phyloP scores from a whole-genome alignment of 2,797 vertebrate genomes.

The Leucoraja ocellata region DNA sequence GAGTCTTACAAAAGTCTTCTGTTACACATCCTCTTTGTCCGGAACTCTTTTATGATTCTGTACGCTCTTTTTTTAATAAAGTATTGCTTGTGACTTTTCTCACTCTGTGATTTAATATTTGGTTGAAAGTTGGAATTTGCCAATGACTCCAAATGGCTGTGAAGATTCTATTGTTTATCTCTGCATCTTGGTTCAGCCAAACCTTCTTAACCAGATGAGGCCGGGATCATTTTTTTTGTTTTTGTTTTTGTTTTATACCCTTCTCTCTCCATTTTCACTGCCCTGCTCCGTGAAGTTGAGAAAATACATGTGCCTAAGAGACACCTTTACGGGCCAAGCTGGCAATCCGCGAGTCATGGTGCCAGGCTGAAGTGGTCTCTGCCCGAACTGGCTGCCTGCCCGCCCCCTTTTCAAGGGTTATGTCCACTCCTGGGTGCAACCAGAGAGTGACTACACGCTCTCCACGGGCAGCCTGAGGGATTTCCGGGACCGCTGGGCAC shows the following conservation, averaged over 20 bases:
- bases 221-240: neutral
- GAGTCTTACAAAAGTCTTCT: slow-evolving; percentile 41
- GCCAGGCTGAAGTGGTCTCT: too few species aligned
- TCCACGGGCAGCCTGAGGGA: too few species aligned
- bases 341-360: too few species aligned
- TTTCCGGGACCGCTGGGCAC: too few species aligned
- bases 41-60: slow-evolving; percentile 43
- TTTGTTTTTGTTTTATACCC: neutral
- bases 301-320: too few species aligned
- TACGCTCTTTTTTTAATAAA: slow-evolving; percentile 44
- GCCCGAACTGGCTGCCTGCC: too few species aligned
- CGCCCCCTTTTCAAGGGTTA: too few species aligned
- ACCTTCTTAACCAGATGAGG: neutral
- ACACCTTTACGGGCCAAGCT: neutral
- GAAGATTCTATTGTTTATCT: neutral
- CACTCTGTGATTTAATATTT: slow-evolving; percentile 41
- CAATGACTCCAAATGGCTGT: neutral
- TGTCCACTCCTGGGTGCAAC: too few species aligned
- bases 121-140: neutral
- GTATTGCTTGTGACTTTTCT: slow-evolving; percentile 44
- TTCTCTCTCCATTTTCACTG: neutral
- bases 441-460: too few species aligned
- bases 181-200: neutral
- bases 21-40: slow-evolving; percentile 52
- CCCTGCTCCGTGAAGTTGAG: neutral